A percentile compares a stretch with the other conserved stretches of the same genome.
These are phyloP conservation scores for Melopsittacus undulatus DNA, from an alignment of 2,797 vertebrate species.

Conservation along the genomic window DNA sequence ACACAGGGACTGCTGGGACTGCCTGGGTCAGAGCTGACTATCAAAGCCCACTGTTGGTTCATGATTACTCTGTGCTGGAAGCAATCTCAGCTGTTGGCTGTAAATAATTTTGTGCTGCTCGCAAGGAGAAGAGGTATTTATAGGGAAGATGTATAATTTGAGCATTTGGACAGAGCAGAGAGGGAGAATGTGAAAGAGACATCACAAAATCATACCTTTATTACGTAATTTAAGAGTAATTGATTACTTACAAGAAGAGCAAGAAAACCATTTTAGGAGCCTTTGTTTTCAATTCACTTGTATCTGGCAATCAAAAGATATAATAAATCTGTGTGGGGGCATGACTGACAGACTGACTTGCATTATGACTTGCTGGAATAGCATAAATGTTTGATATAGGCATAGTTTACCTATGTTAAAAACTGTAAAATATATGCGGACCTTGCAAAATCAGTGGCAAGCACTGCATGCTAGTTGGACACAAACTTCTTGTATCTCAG, in stretches of 20 bases:
- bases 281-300: background rate
- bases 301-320: constrained; percentile 1
- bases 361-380: background rate
- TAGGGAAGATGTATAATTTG: background rate
- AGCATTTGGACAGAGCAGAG: background rate
- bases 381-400: background rate
- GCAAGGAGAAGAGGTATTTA: background rate
- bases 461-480: background rate
- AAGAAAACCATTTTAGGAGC: background rate
- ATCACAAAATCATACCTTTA: background rate
- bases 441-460: background rate
- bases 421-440: background rate
- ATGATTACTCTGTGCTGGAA: background rate
- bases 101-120: background rate
- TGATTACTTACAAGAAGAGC: background rate
- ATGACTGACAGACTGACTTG: constrained; percentile 8
- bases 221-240: background rate
- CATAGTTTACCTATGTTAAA: background rate
- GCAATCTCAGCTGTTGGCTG: background rate
- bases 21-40: background rate
- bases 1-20: background rate
- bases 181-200: background rate
- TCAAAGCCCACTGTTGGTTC: background rate
- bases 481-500: background rate
- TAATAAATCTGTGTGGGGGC: background rate